Conservation (phyloP, 2,888 invertebrate genomes). For the Myopa testacea region DNA sequence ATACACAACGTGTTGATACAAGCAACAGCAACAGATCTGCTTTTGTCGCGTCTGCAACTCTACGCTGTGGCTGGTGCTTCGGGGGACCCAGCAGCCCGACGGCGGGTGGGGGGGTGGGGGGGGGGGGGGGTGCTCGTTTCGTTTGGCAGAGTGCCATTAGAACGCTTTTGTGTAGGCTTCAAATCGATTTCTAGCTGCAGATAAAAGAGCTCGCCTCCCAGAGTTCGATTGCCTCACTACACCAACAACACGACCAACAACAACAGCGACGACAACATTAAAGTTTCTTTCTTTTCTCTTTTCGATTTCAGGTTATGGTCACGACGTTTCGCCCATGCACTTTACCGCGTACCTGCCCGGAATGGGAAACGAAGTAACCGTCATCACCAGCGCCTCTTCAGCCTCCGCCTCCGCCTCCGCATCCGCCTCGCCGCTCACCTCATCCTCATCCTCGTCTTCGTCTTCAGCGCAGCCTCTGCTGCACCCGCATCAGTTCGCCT, state of each 20-base stretch:
- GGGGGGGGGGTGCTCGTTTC: too few species aligned
- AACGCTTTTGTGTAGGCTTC: neutral
- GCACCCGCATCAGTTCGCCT: constrained; percentile 50
- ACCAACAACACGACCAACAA: too few species aligned
- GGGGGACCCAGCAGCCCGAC: too few species aligned
- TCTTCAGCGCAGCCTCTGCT: constrained; percentile 36
- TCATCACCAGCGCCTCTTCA: constrained; percentile 64
- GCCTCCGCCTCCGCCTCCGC: constrained; percentile 50
- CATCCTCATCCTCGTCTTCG: constrained; percentile 49
- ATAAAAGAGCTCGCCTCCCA: neutral
- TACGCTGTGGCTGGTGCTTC: too few species aligned
- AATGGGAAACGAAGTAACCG: constrained; percentile 73
- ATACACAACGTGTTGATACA: neutral
- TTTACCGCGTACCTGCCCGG: constrained; percentile 81
- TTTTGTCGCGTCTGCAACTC: neutral
- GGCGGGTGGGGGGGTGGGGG: too few species aligned
- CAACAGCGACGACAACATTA: neutral
- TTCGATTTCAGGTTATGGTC: constrained; percentile 76
- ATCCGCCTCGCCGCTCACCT: too few species aligned
- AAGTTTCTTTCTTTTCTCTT: constrained; percentile 36
- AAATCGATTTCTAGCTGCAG: constrained; percentile 24
- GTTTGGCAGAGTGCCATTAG: constrained; percentile 22
- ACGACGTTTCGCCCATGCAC: constrained; percentile 81
- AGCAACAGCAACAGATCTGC: constrained; percentile 9
- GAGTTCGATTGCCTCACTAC: too few species aligned